Evolutionary conservation across 1,140 invertebrate species (phyloP), one percentile per base, ranked within the genome.

Genomic region (Tetranychus urticae): DNA sequence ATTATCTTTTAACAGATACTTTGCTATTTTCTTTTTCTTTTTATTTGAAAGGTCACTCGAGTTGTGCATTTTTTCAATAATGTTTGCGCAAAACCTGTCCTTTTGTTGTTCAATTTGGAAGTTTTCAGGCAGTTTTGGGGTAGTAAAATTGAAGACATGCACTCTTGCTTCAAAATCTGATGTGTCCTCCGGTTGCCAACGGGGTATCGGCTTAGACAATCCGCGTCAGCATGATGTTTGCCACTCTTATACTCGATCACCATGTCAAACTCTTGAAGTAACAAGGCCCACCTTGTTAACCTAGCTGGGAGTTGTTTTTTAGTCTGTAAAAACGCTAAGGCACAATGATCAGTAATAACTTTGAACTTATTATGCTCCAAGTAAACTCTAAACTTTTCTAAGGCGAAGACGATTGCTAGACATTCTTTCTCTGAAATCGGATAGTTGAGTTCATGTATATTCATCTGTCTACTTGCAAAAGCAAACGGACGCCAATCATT

Each of bases 371-470:
- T 46, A 8, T 46, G 7, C n/a, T 46, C 45, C 45, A 46, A 46
- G 14, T 46, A 46, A 46, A 14, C 7, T 46, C 45, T 7, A 46
- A 46, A 46, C 14, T 46, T 46, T 46, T 46, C 7, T 8, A 46
- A 14, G 14, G 45, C 45, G 7, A 46, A 7, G 7, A 46, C 45
- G 14, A 46, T 46, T 7, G 45, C 45, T 7, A n/a, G n/a, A n/a
- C n/a, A n/a, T n/a, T n/a, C n/a, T n/a, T n/a, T n/a, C n/a, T n/a
- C n/a, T n/a, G n/a, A 46, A 46, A 14, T 46, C 7, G 14, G 7
- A 14, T 46, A 46, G 14, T 46, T 46, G 1, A 1, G 2, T 31
- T 61, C 3, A 45, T 76, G 71, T 31, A 48, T 35, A n/a, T 68
- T 70, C 64, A 46, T 7, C 14, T 46, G 7, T 7, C 45, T 7